Base-by-base conservation (phyloP, 1,140 invertebrate species). In the Rhynchophorus ferrugineus region DNA sequence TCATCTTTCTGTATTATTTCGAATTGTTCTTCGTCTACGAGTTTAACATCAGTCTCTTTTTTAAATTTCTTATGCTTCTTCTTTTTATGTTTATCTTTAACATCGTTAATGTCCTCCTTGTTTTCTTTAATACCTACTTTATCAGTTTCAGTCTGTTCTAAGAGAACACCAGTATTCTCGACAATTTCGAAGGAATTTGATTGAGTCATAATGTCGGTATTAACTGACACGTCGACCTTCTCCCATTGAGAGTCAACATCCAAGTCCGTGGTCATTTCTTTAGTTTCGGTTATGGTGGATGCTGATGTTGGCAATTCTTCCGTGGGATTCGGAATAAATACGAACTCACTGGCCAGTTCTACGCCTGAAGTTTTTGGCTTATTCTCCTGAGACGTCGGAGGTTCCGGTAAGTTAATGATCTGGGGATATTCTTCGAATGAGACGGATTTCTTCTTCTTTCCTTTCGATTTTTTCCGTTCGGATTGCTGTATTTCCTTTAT, bases 381-480 rank as follows among this genome's bases (percentile, higher is more conserved):
- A 29, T 54, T 29, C 9, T 13, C 21, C 21, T 42, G 21, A 13
- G 17, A 37, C 19, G 14, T 35, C 20, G 13, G 38, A 21, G 54
- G 46, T 33, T 61, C 54, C 38, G 55, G 43, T n/a, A 56, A 41
- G 16, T 56, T 56, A 24, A 64, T 63, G 39, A 64, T 60, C 36
- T 61, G 53, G 18, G 61, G 61, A 14, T 49, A 44, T 49, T 63
- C 63, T 51, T 64, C 63, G 49, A 64, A 64, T 13, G 63, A 59
- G 20, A 64, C 63, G 17, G 63, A 61, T 57, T 64, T 64, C 13
- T 54, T 53, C 44, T 62, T 62, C 38, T 61, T 58, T 6, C 56
- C 49, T 54, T 61, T 62, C 11, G 39, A 29, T 20, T 48, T 56
- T 33, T 60, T 55, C 20, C 53, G 49, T 22, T 56, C 58, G 7